A percentile compares a stretch with the other conserved stretches of the same genome.
Evolutionary conservation across 2,113 vertebrate species (phyloP).

Genomic region (Anser brachyrhynchus): DNA sequence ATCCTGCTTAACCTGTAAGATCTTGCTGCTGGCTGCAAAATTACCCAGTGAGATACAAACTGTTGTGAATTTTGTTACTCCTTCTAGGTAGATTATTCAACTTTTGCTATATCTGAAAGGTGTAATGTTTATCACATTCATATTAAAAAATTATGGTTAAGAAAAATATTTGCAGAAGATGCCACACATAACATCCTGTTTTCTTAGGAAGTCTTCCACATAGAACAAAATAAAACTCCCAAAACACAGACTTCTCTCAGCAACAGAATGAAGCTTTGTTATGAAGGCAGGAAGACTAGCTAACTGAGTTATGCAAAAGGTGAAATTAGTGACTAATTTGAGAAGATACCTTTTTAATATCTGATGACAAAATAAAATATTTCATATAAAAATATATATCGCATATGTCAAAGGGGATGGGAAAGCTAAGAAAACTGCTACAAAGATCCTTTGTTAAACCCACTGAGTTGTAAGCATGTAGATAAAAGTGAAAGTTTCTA

Average conservation of each 20-base stretch:
- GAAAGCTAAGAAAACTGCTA: not conserved
- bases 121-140: not conserved
- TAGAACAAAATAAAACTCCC: not conserved
- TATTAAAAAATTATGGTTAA: not conserved
- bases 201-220: not conserved
- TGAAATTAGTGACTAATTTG: not conserved
- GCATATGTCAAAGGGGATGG: not conserved
- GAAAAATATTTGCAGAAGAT: not conserved
- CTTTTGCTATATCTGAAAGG: not conserved
- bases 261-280: not conserved
- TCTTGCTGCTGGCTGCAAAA: too few relatives aligned
- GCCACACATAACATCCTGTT: not conserved
- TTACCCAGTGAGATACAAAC: too few relatives aligned
- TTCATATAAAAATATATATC: not conserved
- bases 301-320: not conserved
- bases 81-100: not conserved
- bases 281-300: not conserved
- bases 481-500: not conserved
- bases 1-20: too few relatives aligned
- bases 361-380: not conserved
- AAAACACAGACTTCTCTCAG: not conserved
- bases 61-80: not conserved
- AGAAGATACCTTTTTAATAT: not conserved
- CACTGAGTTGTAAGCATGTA: not conserved
- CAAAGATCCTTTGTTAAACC: not conserved